Evolutionary conservation across 1,140 invertebrate species (phyloP).

Genomic region (Zeugodacus cucurbitae): DNA sequence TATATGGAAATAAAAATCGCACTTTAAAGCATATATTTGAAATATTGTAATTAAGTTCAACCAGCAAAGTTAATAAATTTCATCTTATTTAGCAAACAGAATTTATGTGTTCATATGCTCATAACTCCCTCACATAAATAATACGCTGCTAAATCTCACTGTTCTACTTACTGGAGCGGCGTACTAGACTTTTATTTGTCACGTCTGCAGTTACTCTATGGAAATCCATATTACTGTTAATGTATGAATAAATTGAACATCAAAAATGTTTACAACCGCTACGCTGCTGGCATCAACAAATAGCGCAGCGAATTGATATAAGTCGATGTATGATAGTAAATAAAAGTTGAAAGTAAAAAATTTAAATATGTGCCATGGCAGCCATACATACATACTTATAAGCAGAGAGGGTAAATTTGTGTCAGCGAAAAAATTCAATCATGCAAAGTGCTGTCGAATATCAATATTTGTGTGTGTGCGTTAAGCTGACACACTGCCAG

Average conservation of each 20-base stretch:
- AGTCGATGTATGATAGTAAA: background rate
- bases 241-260: constrained; percentile 28
- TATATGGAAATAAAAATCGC: no score
- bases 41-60: background rate
- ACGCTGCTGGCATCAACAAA: constrained; percentile 25
- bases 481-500: background rate
- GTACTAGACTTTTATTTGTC: background rate
- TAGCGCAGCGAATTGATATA: background rate
- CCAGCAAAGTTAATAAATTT: background rate
- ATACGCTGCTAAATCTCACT: background rate
- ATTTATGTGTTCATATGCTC: background rate
- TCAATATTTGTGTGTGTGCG: background rate
- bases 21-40: no score
- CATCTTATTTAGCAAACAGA: background rate
- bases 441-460: constrained; percentile 39
- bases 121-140: background rate
- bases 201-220: background rate
- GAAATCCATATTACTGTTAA: background rate
- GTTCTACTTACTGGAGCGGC: background rate
- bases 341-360: constrained; percentile 19
- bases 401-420: background rate
- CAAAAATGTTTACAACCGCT: constrained; percentile 34
- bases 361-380: background rate
- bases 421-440: constrained; percentile 39
- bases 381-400: no score